These are phyloP conservation scores for Orchesellides sinensis DNA, from an alignment of 2,888 invertebrate genomes.

Conservation along the genomic window DNA sequence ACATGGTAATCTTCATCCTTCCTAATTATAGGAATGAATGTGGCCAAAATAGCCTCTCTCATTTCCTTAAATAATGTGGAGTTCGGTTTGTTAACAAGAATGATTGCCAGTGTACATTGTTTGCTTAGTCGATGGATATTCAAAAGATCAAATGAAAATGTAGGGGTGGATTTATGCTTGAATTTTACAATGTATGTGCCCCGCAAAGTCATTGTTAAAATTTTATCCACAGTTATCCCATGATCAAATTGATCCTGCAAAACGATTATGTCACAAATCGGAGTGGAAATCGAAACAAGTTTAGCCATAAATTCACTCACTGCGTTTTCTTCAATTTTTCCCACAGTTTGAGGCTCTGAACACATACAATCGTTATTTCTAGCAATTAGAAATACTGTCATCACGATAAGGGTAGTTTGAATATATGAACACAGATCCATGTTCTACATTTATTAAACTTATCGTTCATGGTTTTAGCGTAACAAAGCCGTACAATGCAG, in stretches of 20 bases:
- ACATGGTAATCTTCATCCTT: constrained; percentile 51
- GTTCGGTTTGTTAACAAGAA: constrained; percentile 6
- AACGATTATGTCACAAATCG: neutral
- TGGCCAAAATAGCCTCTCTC: constrained; percentile 16
- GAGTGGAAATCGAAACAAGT: neutral
- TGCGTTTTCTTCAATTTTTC: too few species aligned
- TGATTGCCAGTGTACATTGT: neutral
- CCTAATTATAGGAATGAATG: constrained; percentile 39
- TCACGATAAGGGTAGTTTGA: neutral
- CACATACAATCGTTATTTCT: too few species aligned
- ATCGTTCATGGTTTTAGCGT: neutral
- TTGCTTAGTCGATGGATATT: constrained; percentile 2
- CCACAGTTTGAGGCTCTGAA: too few species aligned
- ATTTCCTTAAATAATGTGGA: constrained; percentile 21
- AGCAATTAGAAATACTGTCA: neutral
- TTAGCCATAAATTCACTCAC: neutral
- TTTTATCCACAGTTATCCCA: neutral
- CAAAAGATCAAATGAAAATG: neutral
- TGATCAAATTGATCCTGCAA: neutral
- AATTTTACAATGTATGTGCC: neutral
- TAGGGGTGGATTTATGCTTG: neutral
- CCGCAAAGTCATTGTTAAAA: neutral
- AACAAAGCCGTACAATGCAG: neutral
- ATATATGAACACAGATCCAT: neutral
- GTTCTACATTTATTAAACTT: neutral